Base-by-base conservation (phyloP, 2,888 invertebrate genomes). In the Ophonus ardosiacus region DNA sequence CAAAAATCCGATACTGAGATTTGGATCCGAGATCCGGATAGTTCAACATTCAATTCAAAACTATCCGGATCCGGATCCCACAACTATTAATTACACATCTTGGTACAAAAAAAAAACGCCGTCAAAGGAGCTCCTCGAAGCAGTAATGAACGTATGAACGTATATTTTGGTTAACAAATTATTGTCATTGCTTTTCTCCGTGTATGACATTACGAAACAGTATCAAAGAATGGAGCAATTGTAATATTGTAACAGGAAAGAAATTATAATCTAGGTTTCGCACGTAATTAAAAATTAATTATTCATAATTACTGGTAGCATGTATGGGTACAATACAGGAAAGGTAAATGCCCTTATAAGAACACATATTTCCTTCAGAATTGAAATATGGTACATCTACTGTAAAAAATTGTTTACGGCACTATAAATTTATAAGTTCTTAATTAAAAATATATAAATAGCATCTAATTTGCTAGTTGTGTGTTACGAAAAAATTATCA, bases 401-500 rank as follows among this genome's bases (percentile, higher is more conserved):
- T 51, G 43, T 10, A 59, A 59, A 17, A 59, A 59, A 17, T 59
- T 59, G 59, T 59, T 59, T 51, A 51, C 2, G 13, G 13, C 43
- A 51, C 8, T 51, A 59, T 21, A 1, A 63, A 31, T 31, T 31
- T 31, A 31, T 31, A 31, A 31, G 31, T 31, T 31, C 5, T 68
- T 68, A 68, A 68, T 68, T 17, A 18, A 40, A 74, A 51, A 24
- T 43, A 6, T 17, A 43, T 74, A 15, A 74, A 74, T 43, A 74
- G 18, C 51, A 43, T 74, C 71, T 74, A 74, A 74, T 74, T 74
- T 74, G 13, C 43, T 40, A 6, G 38, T 43, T 74, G 40, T 68
- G 18, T 51, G 31, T 38, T 68, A 15, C 7, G 38, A 1, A 38
- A 63, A 68, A 68, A 68, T 68, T 38, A 68, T 38, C 38, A 38